phyloP scores from a whole-genome alignment of 2,797 vertebrate genomes.

The Pipistrellus kuhlii region DNA sequence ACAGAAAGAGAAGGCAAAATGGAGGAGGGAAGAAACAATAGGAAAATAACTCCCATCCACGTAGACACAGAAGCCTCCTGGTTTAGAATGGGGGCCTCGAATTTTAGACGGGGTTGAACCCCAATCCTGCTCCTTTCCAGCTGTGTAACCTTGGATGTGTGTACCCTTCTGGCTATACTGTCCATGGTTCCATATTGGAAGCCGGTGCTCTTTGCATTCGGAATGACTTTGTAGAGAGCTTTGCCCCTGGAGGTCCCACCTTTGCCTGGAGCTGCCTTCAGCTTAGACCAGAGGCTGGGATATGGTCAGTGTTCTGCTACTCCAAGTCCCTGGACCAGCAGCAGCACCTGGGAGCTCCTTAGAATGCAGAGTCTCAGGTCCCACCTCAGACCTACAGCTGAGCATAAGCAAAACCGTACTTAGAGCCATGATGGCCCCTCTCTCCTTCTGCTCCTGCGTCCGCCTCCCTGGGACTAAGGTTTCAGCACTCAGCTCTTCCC shows the following conservation, averaged over 20 bases:
- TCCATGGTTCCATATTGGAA: rapidly evolving
- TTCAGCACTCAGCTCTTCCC: conserved; percentile 12
- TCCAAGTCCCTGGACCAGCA: background rate
- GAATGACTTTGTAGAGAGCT: background rate
- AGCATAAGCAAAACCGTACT: rapidly evolving
- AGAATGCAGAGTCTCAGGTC: background rate
- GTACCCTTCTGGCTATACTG: background rate
- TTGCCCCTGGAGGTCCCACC: background rate
- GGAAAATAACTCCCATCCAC: background rate
- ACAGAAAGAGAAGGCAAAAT: background rate
- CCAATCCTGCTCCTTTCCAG: background rate
- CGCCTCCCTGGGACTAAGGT: background rate
- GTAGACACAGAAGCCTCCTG: background rate
- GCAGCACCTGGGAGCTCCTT: background rate
- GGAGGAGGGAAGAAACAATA: too few relatives aligned
- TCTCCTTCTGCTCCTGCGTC: background rate
- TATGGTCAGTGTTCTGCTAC: background rate
- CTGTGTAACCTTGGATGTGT: background rate
- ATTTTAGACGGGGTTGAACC: background rate
- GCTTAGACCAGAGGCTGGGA: background rate
- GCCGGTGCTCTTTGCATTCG: rapidly evolving
- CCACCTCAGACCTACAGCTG: rapidly evolving
- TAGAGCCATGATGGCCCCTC: background rate
- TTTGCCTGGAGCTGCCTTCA: background rate
- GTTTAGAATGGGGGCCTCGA: background rate